Evolutionary conservation across 2,113 vertebrate genomes (phyloP), one percentile per base, ranked within the genome.

Genomic region (Arenaria interpres): DNA sequence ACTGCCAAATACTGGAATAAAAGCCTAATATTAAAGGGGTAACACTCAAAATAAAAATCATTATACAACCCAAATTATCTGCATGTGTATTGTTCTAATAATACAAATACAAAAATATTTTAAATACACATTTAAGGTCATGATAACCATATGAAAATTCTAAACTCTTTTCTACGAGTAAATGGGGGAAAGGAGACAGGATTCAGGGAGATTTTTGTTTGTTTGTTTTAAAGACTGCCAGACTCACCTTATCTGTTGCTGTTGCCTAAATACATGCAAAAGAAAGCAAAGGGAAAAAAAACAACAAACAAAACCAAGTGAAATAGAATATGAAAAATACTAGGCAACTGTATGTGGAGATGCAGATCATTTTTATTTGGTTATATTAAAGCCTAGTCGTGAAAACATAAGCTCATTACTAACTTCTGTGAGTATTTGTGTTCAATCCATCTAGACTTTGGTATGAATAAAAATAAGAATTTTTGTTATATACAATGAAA

Each of bases 201-300:
- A 19, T 13, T 77, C 46, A 41, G 63, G 32, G 25, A 32, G 53
- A 20, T 67, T 82, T 89, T 73, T 33, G 12, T 46, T n/a, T 51
- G 33, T 64, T 20, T 64, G 39, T 54, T 91, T 85, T 64, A 23
- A 67, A 77, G 33, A 71, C 93, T 71, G 28, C 33, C 50, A 92
- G 37, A 97, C 96, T 96, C 90, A 97, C 96, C 93, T 97, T 76
- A 89, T 87, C 59, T 75, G 88, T 82, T 89, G 73, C 63, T 88
- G 90, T 95, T 96, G 95, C 4, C 96, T 97, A 94, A 90, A 85
- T 24, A 88, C 20, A 77, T 37, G 79, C 27, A 92, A 92, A 93
- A 84, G 89, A 56, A 93, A 81, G 95, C 78, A 59, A 88, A 67
- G 67, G 64, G 22, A 67, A 79, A 74, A 24, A 78, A 73, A 64